Conservation (phyloP, 2,113 vertebrate genomes). For the Melospiza melodia region DNA sequence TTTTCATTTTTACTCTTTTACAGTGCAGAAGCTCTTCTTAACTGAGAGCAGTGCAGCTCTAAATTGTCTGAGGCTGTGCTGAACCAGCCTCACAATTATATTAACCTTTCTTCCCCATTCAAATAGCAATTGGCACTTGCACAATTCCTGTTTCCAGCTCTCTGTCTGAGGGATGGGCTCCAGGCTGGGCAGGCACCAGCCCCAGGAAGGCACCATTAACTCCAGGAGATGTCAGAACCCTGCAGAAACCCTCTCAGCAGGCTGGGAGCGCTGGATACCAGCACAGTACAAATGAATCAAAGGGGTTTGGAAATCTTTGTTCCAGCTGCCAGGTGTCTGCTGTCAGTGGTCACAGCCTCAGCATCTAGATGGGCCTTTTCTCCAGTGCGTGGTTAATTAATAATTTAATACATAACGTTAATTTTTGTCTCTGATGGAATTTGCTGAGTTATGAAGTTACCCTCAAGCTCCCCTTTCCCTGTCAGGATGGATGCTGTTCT, state of each 20-base stretch:
- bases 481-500: not conserved
- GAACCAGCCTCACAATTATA: not conserved
- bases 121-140: not conserved
- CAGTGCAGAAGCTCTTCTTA: not conserved
- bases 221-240: not conserved
- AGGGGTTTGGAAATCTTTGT: not conserved
- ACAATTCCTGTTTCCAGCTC: fast-evolving
- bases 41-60: fast-evolving
- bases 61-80: not conserved
- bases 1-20: not conserved
- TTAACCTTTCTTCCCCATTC: not conserved
- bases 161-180: not conserved
- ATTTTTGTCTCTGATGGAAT: not conserved
- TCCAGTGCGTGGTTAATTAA: not conserved
- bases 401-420: not conserved
- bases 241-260: not conserved
- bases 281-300: fast-evolving
- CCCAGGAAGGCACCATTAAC: not conserved
- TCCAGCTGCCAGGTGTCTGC: not conserved
- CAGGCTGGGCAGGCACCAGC: not conserved
- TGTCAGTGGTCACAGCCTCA: not conserved
- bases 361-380: not conserved
- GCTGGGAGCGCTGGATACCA: not conserved
- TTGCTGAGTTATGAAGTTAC: not conserved
- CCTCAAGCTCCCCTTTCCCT: not conserved